Evolutionary conservation across 2,113 vertebrate species (phyloP), one percentile per base, ranked within the genome.

Genomic region (Hystrix cristata): DNA sequence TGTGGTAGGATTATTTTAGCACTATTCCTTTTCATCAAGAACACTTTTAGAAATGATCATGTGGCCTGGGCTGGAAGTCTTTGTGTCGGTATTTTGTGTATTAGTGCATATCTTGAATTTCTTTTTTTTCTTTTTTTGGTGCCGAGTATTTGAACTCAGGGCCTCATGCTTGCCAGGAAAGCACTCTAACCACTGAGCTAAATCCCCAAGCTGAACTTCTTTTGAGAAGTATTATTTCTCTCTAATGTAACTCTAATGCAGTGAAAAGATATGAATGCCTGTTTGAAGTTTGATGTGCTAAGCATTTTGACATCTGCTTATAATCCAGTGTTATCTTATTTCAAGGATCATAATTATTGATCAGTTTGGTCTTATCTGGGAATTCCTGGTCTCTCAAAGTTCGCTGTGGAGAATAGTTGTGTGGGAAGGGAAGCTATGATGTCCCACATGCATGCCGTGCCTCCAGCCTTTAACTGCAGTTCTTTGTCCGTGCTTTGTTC

Each of bases 191-290:
- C 38, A 38, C 38, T 38, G 38, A 38, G 38, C 38, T 38, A 38
- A 38, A 38, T 38, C 38, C 38, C 38, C 38, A 38, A 38, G 38
- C 38, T 38, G 38, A 83, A 74, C 65, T 87, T 82, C 34, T 91
- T 83, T 83, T 25, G 19, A 93, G 38, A 94, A 86, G 67, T 65
- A 72, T 72, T 85, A 12, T n/a, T 95, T 91, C 90, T 84, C 86
- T 83, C 13, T 72, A 62, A 43, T 85, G 69, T 87, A 93, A 76
- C 87, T 82, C 62, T 51, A 38, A 55, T 29, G 29, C 62, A 18
- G 11, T 72, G 15, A 5, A 31, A 88, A 78, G 46, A 46, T 1
- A 48, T 5, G 4, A 76, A 78, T 23, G 11, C 27, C n/a, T 46
- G 7, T 79, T 85, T 55, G 74, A 71, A 94, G 67, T 95, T 82